A percentile compares a stretch with the other conserved stretches of the same genome.
Conservation (phyloP, 2,113 vertebrate genomes). For the Heptranchias perlo region DNA sequence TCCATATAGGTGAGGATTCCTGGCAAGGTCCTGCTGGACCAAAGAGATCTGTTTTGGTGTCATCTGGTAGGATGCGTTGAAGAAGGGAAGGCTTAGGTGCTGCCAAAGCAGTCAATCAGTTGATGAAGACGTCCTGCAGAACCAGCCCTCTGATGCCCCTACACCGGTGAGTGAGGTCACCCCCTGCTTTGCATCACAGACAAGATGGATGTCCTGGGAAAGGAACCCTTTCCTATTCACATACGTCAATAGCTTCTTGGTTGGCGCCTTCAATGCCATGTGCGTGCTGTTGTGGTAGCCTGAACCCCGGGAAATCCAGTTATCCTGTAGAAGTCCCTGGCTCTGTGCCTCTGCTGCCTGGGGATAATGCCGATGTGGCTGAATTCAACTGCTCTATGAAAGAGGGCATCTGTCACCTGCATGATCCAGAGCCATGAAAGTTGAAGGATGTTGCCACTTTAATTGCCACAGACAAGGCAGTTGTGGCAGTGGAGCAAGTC, state of each 20-base stretch:
- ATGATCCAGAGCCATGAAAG: not conserved
- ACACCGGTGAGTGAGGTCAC: not conserved
- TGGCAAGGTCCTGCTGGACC: not conserved
- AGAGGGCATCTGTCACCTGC: not conserved
- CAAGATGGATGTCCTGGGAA: not conserved
- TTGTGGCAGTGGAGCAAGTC: not conserved
- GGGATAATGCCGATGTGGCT: not conserved
- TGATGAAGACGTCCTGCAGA: not conserved
- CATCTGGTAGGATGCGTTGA: not conserved
- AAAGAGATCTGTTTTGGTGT: not conserved
- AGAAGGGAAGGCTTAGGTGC: not conserved
- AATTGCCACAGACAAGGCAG: not conserved
- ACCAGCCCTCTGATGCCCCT: not conserved
- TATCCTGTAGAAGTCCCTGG: not conserved
- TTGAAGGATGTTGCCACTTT: not conserved
- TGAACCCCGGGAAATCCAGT: not conserved
- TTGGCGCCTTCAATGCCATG: not conserved
- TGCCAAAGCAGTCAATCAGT: not conserved
- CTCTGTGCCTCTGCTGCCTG: not conserved
- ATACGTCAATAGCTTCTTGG: not conserved
- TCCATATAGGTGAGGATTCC: not conserved
- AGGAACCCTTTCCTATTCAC: not conserved
- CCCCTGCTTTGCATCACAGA: not conserved
- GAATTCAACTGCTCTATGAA: not conserved
- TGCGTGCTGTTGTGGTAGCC: not conserved